phyloP scores from a whole-genome alignment of 2,888 invertebrate genomes.

The Piscicola geometra region DNA sequence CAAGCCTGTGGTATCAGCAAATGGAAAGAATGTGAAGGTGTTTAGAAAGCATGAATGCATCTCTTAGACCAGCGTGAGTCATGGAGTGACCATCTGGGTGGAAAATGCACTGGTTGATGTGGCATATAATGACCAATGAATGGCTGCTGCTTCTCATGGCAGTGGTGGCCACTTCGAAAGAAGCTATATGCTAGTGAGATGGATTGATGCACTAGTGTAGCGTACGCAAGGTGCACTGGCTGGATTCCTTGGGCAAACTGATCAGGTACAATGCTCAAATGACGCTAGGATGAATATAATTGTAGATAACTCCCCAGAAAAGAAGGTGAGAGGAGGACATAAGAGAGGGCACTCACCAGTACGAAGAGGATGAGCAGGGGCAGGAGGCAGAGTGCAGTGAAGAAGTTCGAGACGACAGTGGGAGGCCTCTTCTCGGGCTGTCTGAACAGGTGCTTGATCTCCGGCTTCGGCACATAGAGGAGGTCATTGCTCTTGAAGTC shows the following conservation, averaged over 20 bases:
- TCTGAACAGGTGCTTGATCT: conserved; percentile 73
- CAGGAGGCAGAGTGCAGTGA: conserved; percentile 77
- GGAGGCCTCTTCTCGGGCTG: conserved; percentile 86
- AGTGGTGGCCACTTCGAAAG: too few species aligned
- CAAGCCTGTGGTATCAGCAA: too few species aligned
- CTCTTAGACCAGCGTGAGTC: background rate
- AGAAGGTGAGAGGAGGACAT: too few species aligned
- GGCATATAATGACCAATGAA: background rate
- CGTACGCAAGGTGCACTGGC: too few species aligned
- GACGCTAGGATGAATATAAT: too few species aligned
- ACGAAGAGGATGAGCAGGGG: conserved; percentile 71
- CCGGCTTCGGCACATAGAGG: conserved; percentile 49
- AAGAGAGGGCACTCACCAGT: conserved; percentile 59
- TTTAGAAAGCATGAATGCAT: background rate
- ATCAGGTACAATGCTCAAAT: too few species aligned
- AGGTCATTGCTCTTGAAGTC: conserved; percentile 32
- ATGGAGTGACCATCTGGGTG: background rate
- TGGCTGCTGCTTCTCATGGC: too few species aligned
- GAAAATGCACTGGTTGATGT: background rate
- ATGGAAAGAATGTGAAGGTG: too few species aligned
- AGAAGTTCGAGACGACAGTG: conserved; percentile 78
- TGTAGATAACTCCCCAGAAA: too few species aligned
- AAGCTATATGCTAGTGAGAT: too few species aligned
- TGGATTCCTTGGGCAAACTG: too few species aligned
- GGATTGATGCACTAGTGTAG: too few species aligned